Evolutionary conservation across 2,888 invertebrate genomes (phyloP).

Genomic region (Lysandra bellargus): DNA sequence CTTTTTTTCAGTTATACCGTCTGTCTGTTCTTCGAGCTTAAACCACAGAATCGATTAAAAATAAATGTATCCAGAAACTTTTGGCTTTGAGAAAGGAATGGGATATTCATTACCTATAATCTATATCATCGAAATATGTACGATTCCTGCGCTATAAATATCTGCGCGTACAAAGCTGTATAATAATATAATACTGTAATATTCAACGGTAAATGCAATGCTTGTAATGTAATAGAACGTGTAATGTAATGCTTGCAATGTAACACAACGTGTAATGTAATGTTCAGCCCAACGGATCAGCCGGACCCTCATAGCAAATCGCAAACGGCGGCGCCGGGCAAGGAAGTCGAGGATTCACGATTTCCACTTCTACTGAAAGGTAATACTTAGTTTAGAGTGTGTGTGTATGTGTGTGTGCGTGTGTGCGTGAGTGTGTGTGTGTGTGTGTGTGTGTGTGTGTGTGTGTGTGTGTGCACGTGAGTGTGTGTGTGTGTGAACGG

Average conservation of each 20-base stretch:
- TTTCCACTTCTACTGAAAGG: slow-evolving; percentile 78
- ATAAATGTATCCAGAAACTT: neutral
- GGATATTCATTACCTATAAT: too few relatives aligned
- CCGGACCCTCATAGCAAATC: slow-evolving; percentile 73
- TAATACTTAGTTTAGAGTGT: slow-evolving; percentile 39
- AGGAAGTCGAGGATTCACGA: slow-evolving; percentile 71
- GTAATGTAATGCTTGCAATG: neutral
- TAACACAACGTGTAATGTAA: slow-evolving; percentile 16
- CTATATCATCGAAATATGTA: neutral
- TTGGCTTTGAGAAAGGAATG: too few relatives aligned
- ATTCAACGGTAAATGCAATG: neutral
- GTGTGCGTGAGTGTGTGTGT: too few relatives aligned
- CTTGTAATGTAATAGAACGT: too few relatives aligned
- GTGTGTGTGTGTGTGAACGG: too few relatives aligned
- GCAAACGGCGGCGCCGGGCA: slow-evolving; percentile 67
- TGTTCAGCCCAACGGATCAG: slow-evolving; percentile 71
- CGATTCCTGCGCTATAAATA: neutral
- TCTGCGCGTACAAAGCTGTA: neutral
- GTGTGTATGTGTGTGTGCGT: too few relatives aligned
- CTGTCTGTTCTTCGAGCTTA: neutral
- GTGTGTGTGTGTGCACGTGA: too few relatives aligned
- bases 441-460: too few relatives aligned
- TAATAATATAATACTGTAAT: slow-evolving; percentile 9
- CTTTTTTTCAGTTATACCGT: neutral
- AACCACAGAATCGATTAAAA: neutral